Percentiles rank a stretch among this genome's conserved stretches.
phyloP scores from a whole-genome alignment of 2,888 invertebrate genomes.

The Drosophila putrida region DNA sequence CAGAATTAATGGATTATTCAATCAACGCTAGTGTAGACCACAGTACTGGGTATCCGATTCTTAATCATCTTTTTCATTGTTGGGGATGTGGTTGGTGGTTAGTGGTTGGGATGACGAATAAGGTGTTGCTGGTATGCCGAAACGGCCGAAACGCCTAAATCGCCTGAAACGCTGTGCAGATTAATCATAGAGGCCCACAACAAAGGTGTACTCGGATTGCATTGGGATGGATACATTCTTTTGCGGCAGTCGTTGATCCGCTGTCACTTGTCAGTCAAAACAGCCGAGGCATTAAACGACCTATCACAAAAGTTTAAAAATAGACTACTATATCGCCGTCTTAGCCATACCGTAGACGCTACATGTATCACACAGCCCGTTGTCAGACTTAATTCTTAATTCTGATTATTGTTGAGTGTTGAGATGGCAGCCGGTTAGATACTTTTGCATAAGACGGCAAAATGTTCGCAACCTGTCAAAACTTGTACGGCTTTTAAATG shows the following conservation, averaged over 20 bases:
- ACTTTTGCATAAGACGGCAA: constrained; percentile 64
- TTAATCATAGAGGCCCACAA: constrained; percentile 71
- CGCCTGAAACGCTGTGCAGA: constrained; percentile 69
- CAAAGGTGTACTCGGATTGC: constrained; percentile 52
- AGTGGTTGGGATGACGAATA: constrained; percentile 24
- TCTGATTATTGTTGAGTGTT: constrained; percentile 69
- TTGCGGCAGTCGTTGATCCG: constrained; percentile 51
- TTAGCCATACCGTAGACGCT: constrained; percentile 17
- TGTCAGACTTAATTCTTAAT: constrained; percentile 73
- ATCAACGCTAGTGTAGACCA: constrained; percentile 1
- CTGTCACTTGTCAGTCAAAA: constrained; percentile 75
- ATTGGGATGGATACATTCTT: constrained; percentile 32
- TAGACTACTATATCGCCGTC: constrained; percentile 62
- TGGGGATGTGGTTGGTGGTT: constrained; percentile 14
- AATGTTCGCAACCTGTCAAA: constrained; percentile 74
- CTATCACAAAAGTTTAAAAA: constrained; percentile 68
- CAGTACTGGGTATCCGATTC: constrained; percentile 23
- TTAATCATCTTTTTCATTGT: constrained; percentile 30
- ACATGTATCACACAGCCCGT: constrained; percentile 43
- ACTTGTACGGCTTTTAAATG: constrained; percentile 67
- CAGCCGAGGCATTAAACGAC: constrained; percentile 57
- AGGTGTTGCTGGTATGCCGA: constrained; percentile 49
- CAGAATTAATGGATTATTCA: constrained; percentile 19
- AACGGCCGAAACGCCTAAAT: constrained; percentile 33
- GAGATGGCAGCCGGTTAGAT: constrained; percentile 38